Evolutionary conservation across 2,888 invertebrate genomes (phyloP), one percentile per base, ranked within the genome.

Genomic region (Vannuccia rotundouncinata): DNA sequence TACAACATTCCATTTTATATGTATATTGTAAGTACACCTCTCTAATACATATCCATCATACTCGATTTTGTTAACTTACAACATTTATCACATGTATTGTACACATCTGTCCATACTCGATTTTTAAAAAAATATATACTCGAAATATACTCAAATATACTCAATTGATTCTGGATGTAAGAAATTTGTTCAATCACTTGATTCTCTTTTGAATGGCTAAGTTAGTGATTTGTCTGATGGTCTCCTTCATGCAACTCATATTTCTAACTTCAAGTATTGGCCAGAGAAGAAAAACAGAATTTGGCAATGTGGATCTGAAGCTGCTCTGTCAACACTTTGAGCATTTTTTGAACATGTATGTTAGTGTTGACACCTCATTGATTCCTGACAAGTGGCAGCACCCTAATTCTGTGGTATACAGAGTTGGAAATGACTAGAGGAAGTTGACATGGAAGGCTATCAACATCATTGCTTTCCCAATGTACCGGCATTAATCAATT

Each of bases 351-450:
- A 22, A 66, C 10, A 66, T 66, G 66, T 66, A 17, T 66, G 10
- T 27, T 66, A 66, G 66, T 66, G 66, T 66, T 66, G 66, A 66
- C 25, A 66, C 25, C 22, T 66, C 66, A 66, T 66, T 66, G 66
- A 66, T 66, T 66, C 66, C 66, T 66, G 66, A 66, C 25, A 22
- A 66, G 66, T 66, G 45, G 66, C 66, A 66, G 66, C 66, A 66
- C 66, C 66, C 25, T 66, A 66, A 66, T 22, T 66, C 66, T 66
- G 66, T 66, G 66, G 66, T 66, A 27, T 66, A 66, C 66, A 66
- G 66, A 66, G 45, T 45, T 45, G 45, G 45, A 5, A 45, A 45
- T 45, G 10, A 45, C 45, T 45, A 17, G 45, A 45, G 45, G 17
- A 45, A 45, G 45, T 45, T 45, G 45, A 45, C 45, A 45, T 45